Evolutionary conservation across 2,113 vertebrate species (phyloP).

Genomic region (Siniperca knerii): DNA sequence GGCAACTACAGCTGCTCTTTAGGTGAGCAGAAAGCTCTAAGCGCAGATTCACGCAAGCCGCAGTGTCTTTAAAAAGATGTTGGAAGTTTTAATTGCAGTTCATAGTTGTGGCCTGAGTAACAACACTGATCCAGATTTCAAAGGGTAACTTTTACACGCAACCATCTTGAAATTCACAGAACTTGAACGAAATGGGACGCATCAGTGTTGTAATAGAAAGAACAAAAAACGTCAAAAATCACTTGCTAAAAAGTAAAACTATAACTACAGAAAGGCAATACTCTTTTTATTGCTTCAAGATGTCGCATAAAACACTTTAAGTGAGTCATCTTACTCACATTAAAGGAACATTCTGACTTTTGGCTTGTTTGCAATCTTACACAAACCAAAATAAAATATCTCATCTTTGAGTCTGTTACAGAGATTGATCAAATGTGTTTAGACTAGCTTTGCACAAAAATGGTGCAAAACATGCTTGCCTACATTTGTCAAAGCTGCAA

Average conservation of each 20-base stretch:
- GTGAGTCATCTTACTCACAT: too few relatives aligned
- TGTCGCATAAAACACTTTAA: not conserved
- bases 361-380: not conserved
- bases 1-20: constrained; percentile 68
- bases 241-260: not conserved
- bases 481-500: not conserved
- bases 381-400: not conserved
- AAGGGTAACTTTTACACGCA: constrained; percentile 5
- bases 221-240: too few relatives aligned
- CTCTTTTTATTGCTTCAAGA: not conserved
- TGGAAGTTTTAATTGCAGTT: constrained; percentile 51
- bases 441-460: not conserved
- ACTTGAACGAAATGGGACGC: not conserved
- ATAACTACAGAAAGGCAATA: not conserved
- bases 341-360: not conserved
- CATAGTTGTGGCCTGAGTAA: constrained; percentile 29
- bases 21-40: constrained; percentile 59
- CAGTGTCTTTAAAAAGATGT: constrained; percentile 52
- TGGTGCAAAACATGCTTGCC: too few relatives aligned
- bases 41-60: constrained; percentile 26
- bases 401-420: not conserved
- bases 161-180: not conserved
- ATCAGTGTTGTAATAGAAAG: too few relatives aligned
- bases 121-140: constrained; percentile 16
- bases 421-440: not conserved